These are phyloP conservation scores for Helobdella robusta DNA, from an alignment of 2,888 invertebrate genomes.

Conservation along the genomic window DNA sequence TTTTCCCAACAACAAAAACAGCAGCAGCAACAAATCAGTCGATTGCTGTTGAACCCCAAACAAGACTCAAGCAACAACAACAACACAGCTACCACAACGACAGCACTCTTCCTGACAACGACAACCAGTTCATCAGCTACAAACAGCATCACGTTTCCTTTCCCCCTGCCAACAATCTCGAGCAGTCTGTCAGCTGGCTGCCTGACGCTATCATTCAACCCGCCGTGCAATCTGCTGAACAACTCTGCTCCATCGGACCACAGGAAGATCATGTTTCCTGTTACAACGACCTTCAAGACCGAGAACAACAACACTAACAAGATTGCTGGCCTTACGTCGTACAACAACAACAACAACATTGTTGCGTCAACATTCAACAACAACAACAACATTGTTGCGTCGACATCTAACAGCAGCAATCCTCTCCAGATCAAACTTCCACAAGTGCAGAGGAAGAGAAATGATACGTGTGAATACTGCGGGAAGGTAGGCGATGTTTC, in stretches of 20 bases:
- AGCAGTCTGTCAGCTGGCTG: neutral
- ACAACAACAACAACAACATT: neutral
- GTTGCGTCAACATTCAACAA: neutral
- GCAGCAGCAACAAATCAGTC: neutral
- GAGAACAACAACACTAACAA: constrained; percentile 5
- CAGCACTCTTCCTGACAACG: too few species aligned
- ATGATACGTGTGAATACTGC: constrained; percentile 53
- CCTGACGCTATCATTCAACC: neutral
- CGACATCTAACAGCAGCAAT: neutral
- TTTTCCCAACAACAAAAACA: neutral
- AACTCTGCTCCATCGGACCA: neutral
- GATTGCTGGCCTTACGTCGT: neutral
- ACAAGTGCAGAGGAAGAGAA: constrained; percentile 36
- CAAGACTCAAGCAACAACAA: too few species aligned
- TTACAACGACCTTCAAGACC: neutral
- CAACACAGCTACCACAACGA: too few species aligned
- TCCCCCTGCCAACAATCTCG: neutral
- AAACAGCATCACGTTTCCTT: neutral
- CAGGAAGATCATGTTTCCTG: neutral
- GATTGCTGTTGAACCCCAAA: too few species aligned
- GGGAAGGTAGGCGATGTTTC: constrained; percentile 43
- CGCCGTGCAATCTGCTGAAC: neutral
- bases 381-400: neutral
- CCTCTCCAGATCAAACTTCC: neutral
- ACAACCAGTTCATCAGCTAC: constrained; percentile 11